Percentiles rank a stretch among this genome's conserved stretches.
Conservation (phyloP, 2,888 invertebrate genomes). For the Spodoptera picta region DNA sequence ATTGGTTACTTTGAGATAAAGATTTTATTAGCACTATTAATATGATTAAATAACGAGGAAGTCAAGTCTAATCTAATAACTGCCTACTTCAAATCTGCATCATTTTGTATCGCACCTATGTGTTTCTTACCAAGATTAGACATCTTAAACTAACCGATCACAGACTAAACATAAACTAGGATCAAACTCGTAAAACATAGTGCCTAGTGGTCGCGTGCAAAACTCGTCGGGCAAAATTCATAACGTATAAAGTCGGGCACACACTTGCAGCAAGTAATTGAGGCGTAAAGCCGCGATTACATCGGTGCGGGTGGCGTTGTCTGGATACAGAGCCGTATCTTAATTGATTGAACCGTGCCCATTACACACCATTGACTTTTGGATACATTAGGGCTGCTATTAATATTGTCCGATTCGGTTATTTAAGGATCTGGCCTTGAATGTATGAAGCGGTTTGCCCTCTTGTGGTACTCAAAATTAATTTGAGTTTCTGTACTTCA, state of each 20-base stretch:
- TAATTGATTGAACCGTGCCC: constrained; percentile 71
- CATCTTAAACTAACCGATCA: no score
- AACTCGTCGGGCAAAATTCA: constrained; percentile 39
- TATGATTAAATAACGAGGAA: no score
- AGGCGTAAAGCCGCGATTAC: constrained; percentile 64
- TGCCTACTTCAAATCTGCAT: no score
- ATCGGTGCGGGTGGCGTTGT: constrained; percentile 64
- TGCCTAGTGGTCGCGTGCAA: constrained; percentile 30
- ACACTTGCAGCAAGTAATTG: constrained; percentile 60
- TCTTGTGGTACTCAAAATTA: constrained; percentile 5
- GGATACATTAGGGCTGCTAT: constrained; percentile 65
- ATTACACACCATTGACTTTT: constrained; percentile 71
- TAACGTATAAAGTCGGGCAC: constrained; percentile 46
- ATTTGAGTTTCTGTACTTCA: background rate
- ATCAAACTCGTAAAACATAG: constrained; percentile 11
- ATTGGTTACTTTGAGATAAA: no score
- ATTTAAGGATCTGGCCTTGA: constrained; percentile 27
- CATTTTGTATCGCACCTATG: no score
- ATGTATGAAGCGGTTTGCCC: constrained; percentile 12
- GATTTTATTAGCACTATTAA: no score
- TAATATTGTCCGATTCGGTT: constrained; percentile 29
- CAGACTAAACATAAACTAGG: no score
- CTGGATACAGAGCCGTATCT: constrained; percentile 59
- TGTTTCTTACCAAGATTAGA: no score
- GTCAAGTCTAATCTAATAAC: no score